Base-by-base conservation (phyloP, 2,797 vertebrate species). In the Silurus lanzhouensis region DNA sequence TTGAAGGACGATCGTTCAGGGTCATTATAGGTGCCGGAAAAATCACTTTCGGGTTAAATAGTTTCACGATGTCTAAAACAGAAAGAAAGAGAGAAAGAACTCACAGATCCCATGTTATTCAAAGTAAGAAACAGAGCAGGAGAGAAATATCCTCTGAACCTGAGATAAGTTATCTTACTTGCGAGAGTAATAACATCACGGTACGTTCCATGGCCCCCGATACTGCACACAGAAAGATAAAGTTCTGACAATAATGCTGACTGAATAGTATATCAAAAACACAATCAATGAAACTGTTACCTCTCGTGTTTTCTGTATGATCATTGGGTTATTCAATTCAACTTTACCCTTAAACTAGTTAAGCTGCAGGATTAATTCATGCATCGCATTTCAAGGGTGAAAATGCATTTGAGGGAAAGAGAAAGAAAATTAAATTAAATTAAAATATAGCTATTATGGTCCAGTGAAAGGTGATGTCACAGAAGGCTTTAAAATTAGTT, bases 31-130 rank as follows among this genome's bases (percentile, higher is more conserved):
- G 93, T 0, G 93, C 84, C 0, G 93, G 94, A 5, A 92, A 92
- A 20, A 93, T 81, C 19, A 95, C 77, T 1, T 83, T 25, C 17
- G 93, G 93, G 66, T 94, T 95, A 74, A 95, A 95, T 15, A 93
- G 91, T 81, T 92, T 94, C 5, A 95, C 88, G 67, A 95, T 94
- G 83, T 94, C 94, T 95, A 80, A 10, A 87, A 77, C n/a, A 52
- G 25, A 77, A 22, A n/a, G 15, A 15, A 15, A 7, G 10, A 48
- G 12, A 17, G 2, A 52, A 1, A 31, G 52, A 58, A 22, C 22
- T n/a, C 46, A 38, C 71, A 75, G n/a, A 15, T 15, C n/a, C 0
- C 72, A 19, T 70, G 27, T 70, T 10, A 66, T 27, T 70, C 38
- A 80, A 12, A 3, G 17, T 13, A 12, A 84, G 19, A 25, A 20